These are phyloP conservation scores for Eupelmus urozonus DNA, from an alignment of 2,888 invertebrate species.

Conservation along the genomic window DNA sequence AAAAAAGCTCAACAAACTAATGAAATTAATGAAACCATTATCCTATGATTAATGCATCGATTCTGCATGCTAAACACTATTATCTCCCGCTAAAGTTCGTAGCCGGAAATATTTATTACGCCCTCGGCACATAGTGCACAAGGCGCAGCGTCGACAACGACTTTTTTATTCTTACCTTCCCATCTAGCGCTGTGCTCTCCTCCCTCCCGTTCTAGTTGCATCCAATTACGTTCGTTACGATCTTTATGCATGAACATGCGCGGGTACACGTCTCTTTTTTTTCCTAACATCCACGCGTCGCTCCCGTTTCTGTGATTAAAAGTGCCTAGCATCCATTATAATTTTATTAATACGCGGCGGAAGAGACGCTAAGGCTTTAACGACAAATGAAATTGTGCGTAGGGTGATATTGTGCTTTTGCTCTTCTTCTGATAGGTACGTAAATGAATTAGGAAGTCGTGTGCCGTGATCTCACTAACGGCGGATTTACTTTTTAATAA, in stretches of 20 bases:
- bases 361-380: too few relatives aligned
- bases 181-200: background rate
- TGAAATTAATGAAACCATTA: background rate
- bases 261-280: slow-evolving; percentile 6
- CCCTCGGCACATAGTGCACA: background rate
- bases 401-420: too few relatives aligned
- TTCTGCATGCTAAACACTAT: background rate
- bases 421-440: too few relatives aligned
- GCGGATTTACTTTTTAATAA: too few relatives aligned
- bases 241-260: slow-evolving; percentile 46
- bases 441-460: too few relatives aligned
- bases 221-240: slow-evolving; percentile 50
- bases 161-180: slow-evolving; percentile 19
- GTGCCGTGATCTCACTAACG: too few relatives aligned
- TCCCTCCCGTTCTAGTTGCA: slow-evolving; percentile 36
- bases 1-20: too few relatives aligned
- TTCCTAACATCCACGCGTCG: background rate
- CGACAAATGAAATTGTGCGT: too few relatives aligned
- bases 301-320: slow-evolving; percentile 33
- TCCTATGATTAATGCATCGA: slow-evolving; percentile 12
- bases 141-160: background rate
- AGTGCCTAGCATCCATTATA: slow-evolving; percentile 42
- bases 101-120: slow-evolving; percentile 9
- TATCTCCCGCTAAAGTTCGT: slow-evolving; percentile 8
- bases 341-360: slow-evolving; percentile 44